A percentile compares a stretch with the other conserved stretches of the same genome.
phyloP scores from a whole-genome alignment of 2,797 vertebrate genomes.

The Glossophaga mutica region DNA sequence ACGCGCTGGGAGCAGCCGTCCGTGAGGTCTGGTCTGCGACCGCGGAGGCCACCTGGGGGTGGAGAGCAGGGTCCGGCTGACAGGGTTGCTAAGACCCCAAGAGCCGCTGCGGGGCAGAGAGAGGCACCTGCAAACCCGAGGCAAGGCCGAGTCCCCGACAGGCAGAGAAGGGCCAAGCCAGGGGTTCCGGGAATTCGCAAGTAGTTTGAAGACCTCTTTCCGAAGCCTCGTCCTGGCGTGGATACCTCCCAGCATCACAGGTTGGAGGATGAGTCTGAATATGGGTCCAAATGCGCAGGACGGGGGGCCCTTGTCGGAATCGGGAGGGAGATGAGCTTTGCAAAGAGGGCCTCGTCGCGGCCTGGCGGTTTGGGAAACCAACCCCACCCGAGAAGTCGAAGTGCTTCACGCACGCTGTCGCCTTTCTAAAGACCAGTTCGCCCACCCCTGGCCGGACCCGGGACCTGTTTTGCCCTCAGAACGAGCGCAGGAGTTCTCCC shows the following conservation, averaged over 20 bases:
- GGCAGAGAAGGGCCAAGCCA: fast-evolving
- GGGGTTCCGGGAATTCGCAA: background rate
- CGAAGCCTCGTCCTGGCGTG: fast-evolving
- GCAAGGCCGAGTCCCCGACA: background rate
- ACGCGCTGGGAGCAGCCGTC: background rate
- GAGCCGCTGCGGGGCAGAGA: background rate
- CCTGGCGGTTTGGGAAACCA: background rate
- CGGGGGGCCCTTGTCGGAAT: background rate
- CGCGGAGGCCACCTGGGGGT: background rate
- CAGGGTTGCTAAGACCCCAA: background rate
- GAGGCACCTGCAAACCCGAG: fast-evolving
- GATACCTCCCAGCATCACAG: background rate
- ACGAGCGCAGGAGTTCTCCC: background rate
- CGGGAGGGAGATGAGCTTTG: background rate
- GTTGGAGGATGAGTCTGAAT: background rate
- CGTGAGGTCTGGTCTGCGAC: background rate
- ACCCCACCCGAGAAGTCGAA: background rate
- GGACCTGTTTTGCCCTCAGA: background rate
- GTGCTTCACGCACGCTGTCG: fast-evolving
- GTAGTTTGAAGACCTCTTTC: background rate
- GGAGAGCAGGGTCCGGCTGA: background rate
- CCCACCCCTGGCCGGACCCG: background rate
- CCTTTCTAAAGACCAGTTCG: background rate
- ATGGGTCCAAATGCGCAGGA: too few relatives aligned
- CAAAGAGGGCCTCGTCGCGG: background rate